Evolutionary conservation across 2,888 invertebrate species (phyloP), one percentile per base, ranked within the genome.

Genomic region (Unio delphinus): DNA sequence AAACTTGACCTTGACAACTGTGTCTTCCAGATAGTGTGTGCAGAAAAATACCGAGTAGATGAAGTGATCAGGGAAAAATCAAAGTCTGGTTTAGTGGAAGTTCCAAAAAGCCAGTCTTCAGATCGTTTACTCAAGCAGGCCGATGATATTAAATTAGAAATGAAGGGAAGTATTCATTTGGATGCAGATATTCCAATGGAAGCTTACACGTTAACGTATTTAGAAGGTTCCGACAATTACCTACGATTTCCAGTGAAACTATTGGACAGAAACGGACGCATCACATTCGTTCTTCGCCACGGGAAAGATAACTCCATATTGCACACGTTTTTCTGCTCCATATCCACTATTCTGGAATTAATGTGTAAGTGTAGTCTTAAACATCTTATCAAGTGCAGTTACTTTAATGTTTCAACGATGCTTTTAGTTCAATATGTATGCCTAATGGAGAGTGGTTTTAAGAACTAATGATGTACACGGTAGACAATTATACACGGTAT

Each of bases 31-130:
- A 68, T 77, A 7, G 74, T 73, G 18, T 73, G 73, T 61, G 68
- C 74, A 17, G 77, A 77, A 60, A 77, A 73, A 57, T 75, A 68
- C 56, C 64, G 72, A 66, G 59, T 77, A 4, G 26, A 63, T 34
- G 71, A 77, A 5, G 73, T 77, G 17, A 34, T 77, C 7, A 73
- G 68, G 60, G 77, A 77, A 18, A 77, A 77, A 45, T 30, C 73
- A 20, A 77, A 77, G 64, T 58, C 73, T 45, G 77, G 77, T 20
- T 58, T 77, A 60, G 67, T 77, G 3, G 77, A 77, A 63, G 45
- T 77, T n/a, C 77, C 77, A 20, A 77, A 75, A 34, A 77, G 77
- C 45, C 77, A 73, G 60, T 77, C 77, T 20, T 73, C 77, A 11
- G 77, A 77, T 55, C 65, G 77, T 54, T 64, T 77, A 55, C 67